Percentiles rank a stretch among this genome's conserved stretches.
Conservation (phyloP, 2,797 vertebrate species). For the Onychomys leucogaster region DNA sequence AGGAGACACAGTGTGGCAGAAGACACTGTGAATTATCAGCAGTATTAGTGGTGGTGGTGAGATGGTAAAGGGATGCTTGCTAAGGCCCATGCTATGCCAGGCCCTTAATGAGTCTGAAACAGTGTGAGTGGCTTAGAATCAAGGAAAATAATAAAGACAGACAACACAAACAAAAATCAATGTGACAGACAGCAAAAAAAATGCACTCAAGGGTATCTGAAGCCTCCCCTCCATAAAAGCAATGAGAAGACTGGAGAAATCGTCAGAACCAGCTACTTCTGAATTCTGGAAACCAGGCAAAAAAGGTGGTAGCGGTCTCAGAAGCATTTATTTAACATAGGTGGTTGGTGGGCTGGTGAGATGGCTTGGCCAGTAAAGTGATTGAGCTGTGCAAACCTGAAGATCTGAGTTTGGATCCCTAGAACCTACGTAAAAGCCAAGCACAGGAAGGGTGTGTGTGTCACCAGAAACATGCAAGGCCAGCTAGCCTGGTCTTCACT, state of each 20-base stretch:
- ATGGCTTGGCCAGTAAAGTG: neutral
- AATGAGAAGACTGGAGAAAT: neutral
- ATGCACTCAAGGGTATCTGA: neutral
- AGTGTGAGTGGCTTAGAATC: neutral
- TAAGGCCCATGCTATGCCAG: neutral
- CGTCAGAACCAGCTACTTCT: conserved; percentile 6
- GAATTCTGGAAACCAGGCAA: conserved; percentile 28
- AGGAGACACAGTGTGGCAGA: neutral
- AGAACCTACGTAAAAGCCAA: neutral
- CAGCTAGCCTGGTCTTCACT: neutral
- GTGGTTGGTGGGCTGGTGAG: neutral
- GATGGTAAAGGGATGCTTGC: neutral
- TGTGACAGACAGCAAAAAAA: neutral
- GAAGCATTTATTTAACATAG: neutral
- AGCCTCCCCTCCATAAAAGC: neutral
- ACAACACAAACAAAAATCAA: neutral
- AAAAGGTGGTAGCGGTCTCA: neutral
- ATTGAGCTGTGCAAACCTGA: neutral
- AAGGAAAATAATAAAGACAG: neutral
- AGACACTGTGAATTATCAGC: neutral
- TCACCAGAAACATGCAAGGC: neutral
- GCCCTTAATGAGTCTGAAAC: neutral
- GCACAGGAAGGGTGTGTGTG: neutral
- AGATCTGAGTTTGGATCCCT: neutral
- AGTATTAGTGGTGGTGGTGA: neutral